phyloP scores from a whole-genome alignment of 2,797 vertebrate genomes.

The Urosaurus nigricauda region DNA sequence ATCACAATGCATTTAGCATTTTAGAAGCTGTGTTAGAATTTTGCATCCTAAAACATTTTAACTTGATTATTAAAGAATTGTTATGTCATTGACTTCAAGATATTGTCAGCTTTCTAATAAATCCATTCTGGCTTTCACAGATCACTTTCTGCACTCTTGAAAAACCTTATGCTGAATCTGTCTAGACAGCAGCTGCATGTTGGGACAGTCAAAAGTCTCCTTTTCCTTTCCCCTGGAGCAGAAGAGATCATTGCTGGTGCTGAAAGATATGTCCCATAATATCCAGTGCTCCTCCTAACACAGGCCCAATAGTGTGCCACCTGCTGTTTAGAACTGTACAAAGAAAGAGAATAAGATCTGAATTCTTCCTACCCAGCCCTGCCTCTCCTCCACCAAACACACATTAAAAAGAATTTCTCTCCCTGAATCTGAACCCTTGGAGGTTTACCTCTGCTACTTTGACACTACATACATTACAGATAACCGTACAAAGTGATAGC shows the following conservation, averaged over 20 bases:
- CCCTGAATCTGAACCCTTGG: not conserved
- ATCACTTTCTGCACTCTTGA: not conserved
- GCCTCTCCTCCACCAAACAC: not conserved
- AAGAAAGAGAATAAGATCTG: not conserved
- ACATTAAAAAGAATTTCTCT: not conserved
- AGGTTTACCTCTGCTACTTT: not conserved
- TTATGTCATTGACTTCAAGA: not conserved
- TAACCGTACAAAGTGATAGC: not conserved
- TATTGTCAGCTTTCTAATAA: not conserved
- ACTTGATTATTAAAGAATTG: slow-evolving; percentile 15
- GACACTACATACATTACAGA: not conserved
- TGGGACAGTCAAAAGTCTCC: not conserved
- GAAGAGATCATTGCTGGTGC: not conserved
- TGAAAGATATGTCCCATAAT: slow-evolving; percentile 30
- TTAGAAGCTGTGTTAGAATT: not conserved
- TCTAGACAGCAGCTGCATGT: not conserved
- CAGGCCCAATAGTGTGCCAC: not conserved
- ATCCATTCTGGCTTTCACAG: not conserved
- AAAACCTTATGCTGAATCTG: slow-evolving; percentile 31
- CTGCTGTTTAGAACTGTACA: not conserved
- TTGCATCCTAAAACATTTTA: not conserved
- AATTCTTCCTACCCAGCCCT: not conserved
- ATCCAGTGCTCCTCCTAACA: slow-evolving; percentile 15
- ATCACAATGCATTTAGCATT: not conserved
- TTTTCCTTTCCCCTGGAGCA: not conserved